phyloP scores from a whole-genome alignment of 2,113 vertebrate genomes.

The Cacatua alba region DNA sequence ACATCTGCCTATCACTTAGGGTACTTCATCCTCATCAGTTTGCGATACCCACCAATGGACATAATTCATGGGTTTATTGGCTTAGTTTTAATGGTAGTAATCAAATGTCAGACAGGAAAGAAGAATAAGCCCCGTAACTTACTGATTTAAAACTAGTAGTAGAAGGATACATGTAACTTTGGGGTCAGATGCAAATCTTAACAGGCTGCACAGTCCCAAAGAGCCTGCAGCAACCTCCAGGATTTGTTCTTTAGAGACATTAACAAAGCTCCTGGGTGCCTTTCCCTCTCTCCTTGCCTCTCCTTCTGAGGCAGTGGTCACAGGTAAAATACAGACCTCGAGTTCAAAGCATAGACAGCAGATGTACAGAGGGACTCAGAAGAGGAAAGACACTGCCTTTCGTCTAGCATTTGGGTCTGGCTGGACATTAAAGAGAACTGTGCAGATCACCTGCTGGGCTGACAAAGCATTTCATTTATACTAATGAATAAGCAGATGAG shows the following conservation, averaged over 20 bases:
- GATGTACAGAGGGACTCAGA: accelerated
- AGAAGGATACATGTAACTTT: not conserved
- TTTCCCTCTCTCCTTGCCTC: not conserved
- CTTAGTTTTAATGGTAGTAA: not conserved
- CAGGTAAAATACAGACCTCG: not conserved
- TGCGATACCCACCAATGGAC: not conserved
- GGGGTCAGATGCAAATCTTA: not conserved
- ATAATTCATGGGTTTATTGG: not conserved
- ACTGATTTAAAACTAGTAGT: not conserved
- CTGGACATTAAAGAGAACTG: not conserved
- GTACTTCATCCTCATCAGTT: not conserved
- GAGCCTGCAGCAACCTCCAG: not conserved
- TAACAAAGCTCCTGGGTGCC: not conserved
- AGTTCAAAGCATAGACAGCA: not conserved
- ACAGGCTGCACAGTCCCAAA: not conserved
- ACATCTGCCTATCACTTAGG: not conserved
- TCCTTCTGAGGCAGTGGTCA: not conserved
- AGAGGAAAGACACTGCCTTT: not conserved
- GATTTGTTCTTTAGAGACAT: not conserved
- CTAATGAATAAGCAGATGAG: not conserved
- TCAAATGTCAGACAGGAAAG: not conserved
- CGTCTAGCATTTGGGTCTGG: not conserved
- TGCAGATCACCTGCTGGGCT: not conserved
- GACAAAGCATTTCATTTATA: not conserved
- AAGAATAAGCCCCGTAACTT: not conserved